phyloP scores from a whole-genome alignment of 1,140 invertebrate genomes.

The Scylla paramamosain region DNA sequence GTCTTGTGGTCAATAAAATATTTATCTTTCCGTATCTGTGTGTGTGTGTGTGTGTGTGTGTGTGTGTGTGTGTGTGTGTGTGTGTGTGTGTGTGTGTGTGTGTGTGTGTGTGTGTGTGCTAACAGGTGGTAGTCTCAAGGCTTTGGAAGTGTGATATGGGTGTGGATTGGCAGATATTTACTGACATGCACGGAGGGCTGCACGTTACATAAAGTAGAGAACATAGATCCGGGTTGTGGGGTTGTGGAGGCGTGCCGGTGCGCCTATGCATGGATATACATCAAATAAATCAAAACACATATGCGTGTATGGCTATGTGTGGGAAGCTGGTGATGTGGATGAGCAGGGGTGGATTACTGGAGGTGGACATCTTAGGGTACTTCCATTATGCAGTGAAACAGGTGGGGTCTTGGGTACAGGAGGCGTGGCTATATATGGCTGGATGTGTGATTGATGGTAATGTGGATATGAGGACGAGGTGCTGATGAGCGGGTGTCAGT shows the following conservation, averaged over 20 bases:
- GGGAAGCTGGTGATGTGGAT: background rate
- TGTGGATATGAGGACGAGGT: background rate
- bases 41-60: conserved; percentile 31
- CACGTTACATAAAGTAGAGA: no score
- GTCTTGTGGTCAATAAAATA: no score
- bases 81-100: conserved; percentile 29
- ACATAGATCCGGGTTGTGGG: background rate
- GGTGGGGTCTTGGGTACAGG: background rate
- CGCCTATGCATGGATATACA: conserved; percentile 1
- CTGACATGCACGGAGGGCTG: no score
- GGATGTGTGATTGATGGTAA: background rate
- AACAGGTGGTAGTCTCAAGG: background rate
- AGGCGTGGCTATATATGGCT: background rate
- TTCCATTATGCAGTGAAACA: background rate
- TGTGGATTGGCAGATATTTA: no score
- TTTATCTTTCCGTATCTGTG: background rate
- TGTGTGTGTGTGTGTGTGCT: conserved; percentile 34
- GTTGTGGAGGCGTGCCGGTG: background rate
- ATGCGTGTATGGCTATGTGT: background rate
- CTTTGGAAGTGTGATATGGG: no score
- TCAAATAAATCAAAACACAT: background rate
- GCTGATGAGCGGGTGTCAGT: background rate
- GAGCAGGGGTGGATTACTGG: background rate
- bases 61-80: background rate
- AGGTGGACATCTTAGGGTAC: background rate